Evolutionary conservation across 2,888 invertebrate species (phyloP).

Genomic region (Diarsia dahlii): DNA sequence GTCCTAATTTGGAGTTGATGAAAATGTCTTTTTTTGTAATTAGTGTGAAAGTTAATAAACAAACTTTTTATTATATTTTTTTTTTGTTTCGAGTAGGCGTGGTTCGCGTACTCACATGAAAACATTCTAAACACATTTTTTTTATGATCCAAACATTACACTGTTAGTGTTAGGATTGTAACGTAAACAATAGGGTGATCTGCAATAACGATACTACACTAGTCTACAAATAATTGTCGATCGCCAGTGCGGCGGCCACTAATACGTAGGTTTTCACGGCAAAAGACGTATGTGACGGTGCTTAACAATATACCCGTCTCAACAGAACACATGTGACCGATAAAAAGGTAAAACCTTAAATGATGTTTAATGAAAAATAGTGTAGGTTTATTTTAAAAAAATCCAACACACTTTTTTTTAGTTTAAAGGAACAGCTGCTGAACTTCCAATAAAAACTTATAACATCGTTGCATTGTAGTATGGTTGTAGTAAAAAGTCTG

Average conservation of each 20-base stretch:
- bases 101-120: constrained; percentile 8
- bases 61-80: constrained; percentile 38
- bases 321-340: not conserved
- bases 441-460: not conserved
- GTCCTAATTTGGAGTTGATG: constrained; percentile 41
- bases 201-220: constrained; percentile 14
- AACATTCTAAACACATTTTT: not conserved
- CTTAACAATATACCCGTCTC: not conserved
- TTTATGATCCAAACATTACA: constrained; percentile 6
- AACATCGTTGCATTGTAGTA: not conserved
- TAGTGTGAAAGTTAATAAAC: constrained; percentile 61
- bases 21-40: constrained; percentile 52
- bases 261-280: not conserved
- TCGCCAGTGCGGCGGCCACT: not conserved
- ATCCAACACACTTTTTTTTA: not conserved
- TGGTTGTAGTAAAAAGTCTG: too few species aligned
- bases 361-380: not conserved
- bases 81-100: constrained; percentile 45
- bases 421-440: not conserved
- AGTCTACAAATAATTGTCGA: not conserved
- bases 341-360: not conserved
- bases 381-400: not conserved
- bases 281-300: not conserved
- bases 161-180: constrained; percentile 4
- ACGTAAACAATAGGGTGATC: not conserved